Evolutionary conservation across 53 echinoderm and acorn worm species (phyloP).

Genomic region (Holothuria scabra): DNA sequence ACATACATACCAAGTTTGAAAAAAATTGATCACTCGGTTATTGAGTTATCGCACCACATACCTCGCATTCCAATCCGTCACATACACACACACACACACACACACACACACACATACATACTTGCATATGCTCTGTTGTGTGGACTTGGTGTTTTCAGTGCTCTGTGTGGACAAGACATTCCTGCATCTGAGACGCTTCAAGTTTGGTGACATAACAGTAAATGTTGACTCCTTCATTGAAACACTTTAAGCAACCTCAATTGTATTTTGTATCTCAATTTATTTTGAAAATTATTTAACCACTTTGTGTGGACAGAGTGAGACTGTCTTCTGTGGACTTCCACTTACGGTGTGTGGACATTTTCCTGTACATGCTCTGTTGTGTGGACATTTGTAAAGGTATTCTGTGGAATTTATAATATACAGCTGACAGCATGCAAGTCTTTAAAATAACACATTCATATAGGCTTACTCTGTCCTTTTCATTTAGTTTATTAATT

Average conservation of each 20-base stretch:
- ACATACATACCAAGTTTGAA: too few relatives aligned
- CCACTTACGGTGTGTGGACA: not conserved
- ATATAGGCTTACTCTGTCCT: too few relatives aligned
- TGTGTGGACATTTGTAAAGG: not conserved
- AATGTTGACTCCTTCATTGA: not conserved
- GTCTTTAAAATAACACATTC: too few relatives aligned
- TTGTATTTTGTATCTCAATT: not conserved
- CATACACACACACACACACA: too few relatives aligned
- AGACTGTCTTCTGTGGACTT: not conserved
- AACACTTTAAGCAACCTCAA: conserved; percentile 7
- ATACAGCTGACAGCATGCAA: too few relatives aligned
- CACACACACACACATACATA: not conserved
- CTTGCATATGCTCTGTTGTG: conserved; percentile 10
- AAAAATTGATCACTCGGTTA: too few relatives aligned
- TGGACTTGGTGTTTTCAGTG: conserved; percentile 18
- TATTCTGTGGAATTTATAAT: too few relatives aligned
- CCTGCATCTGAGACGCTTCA: not conserved
- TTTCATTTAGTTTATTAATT: too few relatives aligned
- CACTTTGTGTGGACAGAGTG: not conserved
- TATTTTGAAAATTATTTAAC: not conserved
- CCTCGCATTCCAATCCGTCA: too few relatives aligned
- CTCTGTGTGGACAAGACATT: conserved; percentile 9
- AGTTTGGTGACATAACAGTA: not conserved
- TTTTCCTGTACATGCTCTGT: not conserved
- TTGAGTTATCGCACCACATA: too few relatives aligned